These are phyloP conservation scores for Venustaconcha ellipsiformis DNA, from an alignment of 1,140 invertebrate species.

Conservation along the genomic window DNA sequence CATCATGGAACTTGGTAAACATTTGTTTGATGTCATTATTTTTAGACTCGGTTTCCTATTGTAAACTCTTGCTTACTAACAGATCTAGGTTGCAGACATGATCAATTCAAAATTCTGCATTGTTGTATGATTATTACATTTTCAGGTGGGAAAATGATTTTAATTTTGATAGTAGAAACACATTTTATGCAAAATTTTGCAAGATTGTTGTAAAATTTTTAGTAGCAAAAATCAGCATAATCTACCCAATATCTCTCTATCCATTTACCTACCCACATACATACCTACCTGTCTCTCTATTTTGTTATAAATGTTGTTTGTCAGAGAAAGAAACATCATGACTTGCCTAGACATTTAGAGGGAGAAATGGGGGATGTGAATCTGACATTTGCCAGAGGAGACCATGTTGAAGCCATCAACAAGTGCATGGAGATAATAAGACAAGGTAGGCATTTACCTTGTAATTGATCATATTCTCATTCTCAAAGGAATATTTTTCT, in stretches of 20 bases:
- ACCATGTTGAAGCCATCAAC: constrained; percentile 79
- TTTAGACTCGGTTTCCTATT: too few species aligned
- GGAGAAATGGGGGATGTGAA: constrained; percentile 97
- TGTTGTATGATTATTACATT: neutral
- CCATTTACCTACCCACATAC: too few species aligned
- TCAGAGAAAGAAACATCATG: constrained; percentile 23
- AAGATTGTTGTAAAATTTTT: neutral
- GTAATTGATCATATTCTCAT: neutral
- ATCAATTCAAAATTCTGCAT: neutral
- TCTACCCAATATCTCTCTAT: too few species aligned
- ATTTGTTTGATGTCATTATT: too few species aligned
- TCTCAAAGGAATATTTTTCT: neutral
- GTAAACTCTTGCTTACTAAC: too few species aligned
- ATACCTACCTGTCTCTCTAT: neutral
- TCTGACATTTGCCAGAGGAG: constrained; percentile 85
- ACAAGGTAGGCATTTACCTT: constrained; percentile 65
- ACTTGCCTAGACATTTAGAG: constrained; percentile 61
- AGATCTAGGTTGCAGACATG: too few species aligned
- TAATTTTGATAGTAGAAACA: neutral
- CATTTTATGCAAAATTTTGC: neutral
- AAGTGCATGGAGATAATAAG: constrained; percentile 94
- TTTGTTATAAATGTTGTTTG: neutral
- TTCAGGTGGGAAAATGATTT: neutral
- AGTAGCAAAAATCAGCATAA: neutral
- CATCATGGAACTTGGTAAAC: too few species aligned